These are phyloP conservation scores for Percopsis transmontana DNA, from an alignment of 2,113 vertebrate genomes.

Conservation along the genomic window DNA sequence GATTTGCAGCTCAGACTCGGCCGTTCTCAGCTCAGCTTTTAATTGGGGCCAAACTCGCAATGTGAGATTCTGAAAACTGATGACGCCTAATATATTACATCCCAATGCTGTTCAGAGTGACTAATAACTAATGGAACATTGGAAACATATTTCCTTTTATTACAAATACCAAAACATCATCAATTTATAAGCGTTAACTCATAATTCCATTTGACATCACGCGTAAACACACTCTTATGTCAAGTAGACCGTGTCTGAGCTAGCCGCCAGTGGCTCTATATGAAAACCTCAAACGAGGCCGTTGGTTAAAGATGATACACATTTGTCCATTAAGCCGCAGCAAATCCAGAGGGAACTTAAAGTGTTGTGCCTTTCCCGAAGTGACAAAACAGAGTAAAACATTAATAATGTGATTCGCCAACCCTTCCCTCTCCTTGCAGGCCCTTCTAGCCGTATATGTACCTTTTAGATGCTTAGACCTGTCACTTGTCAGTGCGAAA, in stretches of 20 bases:
- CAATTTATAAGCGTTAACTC: background rate
- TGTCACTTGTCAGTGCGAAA: constrained; percentile 32
- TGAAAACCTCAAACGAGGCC: constrained; percentile 24
- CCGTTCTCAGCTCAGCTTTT: constrained; percentile 47
- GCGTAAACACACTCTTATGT: background rate
- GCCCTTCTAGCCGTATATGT: constrained; percentile 17
- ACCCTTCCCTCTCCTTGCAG: constrained; percentile 44
- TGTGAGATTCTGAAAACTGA: too few species aligned
- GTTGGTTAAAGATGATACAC: constrained; percentile 2
- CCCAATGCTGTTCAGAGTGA: background rate
- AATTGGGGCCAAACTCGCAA: constrained; percentile 33
- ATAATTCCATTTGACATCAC: background rate
- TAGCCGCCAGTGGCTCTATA: background rate
- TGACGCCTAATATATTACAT: background rate
- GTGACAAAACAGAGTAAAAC: constrained; percentile 53
- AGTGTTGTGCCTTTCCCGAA: constrained; percentile 13
- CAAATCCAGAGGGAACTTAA: constrained; percentile 25
- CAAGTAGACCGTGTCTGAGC: too few species aligned
- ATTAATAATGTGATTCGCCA: constrained; percentile 58
- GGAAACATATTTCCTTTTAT: background rate
- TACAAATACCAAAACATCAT: background rate
- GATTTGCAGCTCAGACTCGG: too few species aligned
- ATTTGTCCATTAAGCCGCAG: constrained; percentile 32
- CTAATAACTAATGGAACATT: background rate
- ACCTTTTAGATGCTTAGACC: constrained; percentile 5